These are phyloP conservation scores for Tachyglossus aculeatus DNA, from an alignment of 2,797 vertebrate species.

Conservation along the genomic window DNA sequence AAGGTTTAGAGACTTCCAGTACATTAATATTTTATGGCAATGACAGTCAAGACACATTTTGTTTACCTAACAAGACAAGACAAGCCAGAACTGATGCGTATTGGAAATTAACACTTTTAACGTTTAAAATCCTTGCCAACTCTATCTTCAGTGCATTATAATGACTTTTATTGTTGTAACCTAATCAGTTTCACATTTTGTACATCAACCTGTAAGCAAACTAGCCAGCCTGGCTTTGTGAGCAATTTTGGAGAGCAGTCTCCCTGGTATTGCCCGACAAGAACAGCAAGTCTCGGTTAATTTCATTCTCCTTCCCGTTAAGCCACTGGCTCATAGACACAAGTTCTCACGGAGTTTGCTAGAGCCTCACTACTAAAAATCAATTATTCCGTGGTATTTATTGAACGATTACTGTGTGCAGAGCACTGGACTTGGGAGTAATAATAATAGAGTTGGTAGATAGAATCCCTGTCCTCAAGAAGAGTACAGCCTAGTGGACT, in stretches of 20 bases:
- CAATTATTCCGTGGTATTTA: no score
- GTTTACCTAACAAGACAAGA: conserved; percentile 83
- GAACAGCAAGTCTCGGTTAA: not conserved
- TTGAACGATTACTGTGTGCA: no score
- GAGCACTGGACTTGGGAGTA: no score
- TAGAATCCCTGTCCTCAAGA: no score
- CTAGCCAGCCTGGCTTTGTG: conserved; percentile 12
- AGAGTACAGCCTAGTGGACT: no score
- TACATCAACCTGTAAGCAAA: conserved; percentile 49
- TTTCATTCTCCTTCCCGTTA: no score
- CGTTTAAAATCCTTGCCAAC: conserved; percentile 63
- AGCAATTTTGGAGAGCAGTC: conserved; percentile 12
- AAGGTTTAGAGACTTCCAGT: conserved; percentile 84
- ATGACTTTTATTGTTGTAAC: conserved; percentile 64
- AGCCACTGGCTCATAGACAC: no score
- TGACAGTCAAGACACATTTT: conserved; percentile 83
- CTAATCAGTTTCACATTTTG: conserved; percentile 64
- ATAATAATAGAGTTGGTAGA: no score
- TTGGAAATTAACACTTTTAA: conserved; percentile 72
- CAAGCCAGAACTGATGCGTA: conserved; percentile 69
- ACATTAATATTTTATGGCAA: conserved; percentile 85
- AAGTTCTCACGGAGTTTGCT: no score
- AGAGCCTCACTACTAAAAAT: no score
- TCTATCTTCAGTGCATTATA: conserved; percentile 64
- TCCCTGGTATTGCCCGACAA: not conserved